Evolutionary conservation across 2,797 vertebrate species (phyloP).

Genomic region (Thaleichthys pacificus): DNA sequence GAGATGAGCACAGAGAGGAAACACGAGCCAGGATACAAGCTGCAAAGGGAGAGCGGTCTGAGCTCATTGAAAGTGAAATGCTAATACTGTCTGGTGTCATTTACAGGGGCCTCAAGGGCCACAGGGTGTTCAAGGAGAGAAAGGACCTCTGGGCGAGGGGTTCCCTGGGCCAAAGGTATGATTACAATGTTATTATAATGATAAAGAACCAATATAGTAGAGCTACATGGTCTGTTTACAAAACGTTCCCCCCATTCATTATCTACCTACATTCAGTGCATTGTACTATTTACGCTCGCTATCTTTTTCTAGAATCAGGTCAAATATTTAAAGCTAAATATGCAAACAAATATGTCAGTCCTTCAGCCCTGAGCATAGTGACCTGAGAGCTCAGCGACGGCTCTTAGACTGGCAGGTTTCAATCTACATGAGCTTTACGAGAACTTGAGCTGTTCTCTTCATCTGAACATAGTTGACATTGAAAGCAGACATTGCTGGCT

Average conservation of each 20-base stretch:
- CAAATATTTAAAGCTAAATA: neutral
- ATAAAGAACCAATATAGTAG: slow-evolving; percentile 3
- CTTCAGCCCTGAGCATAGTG: neutral
- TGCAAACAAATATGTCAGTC: neutral
- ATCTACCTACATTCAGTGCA: neutral
- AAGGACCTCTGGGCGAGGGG: slow-evolving; percentile 85
- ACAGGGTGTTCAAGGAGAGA: slow-evolving; percentile 85
- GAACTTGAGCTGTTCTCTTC: neutral
- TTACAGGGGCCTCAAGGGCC: slow-evolving; percentile 89
- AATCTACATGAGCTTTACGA: neutral
- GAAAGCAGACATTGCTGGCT: neutral
- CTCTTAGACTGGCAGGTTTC: neutral
- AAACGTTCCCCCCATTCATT: neutral
- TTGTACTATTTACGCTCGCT: neutral
- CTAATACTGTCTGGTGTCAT: slow-evolving; percentile 22
- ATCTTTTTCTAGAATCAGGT: neutral
- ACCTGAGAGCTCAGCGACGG: neutral
- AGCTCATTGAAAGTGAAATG: slow-evolving; percentile 4
- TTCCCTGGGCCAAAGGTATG: slow-evolving; percentile 87
- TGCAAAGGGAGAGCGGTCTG: neutral
- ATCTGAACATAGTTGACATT: neutral
- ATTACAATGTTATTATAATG: slow-evolving; percentile 10
- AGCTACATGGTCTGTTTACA: neutral
- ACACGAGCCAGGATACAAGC: slow-evolving; percentile 17
- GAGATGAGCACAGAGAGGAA: neutral